Evolutionary conservation across 2,888 invertebrate species (phyloP).

Genomic region (Vesta saturnalis): DNA sequence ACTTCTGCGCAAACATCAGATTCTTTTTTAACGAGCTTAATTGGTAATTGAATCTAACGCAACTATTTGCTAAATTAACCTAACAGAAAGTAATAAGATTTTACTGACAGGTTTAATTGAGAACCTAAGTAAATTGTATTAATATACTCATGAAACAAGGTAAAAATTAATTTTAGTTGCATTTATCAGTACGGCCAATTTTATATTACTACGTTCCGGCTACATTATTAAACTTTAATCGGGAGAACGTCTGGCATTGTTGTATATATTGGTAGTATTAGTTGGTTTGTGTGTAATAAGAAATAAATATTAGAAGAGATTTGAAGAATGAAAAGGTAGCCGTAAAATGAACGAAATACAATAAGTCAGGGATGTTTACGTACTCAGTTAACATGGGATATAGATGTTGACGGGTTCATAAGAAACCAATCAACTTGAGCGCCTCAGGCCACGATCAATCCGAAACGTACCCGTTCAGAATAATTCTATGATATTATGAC

Average conservation of each 20-base stretch:
- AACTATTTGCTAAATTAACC: too few species aligned
- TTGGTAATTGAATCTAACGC: too few species aligned
- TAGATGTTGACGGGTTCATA: slow-evolving; percentile 56
- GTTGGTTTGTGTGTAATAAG: slow-evolving; percentile 23
- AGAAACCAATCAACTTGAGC: slow-evolving; percentile 67
- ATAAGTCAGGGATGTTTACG: slow-evolving; percentile 51
- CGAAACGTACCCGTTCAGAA: slow-evolving; percentile 30
- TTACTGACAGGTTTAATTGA: too few species aligned
- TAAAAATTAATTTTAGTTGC: too few species aligned
- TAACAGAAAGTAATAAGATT: too few species aligned
- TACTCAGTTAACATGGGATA: slow-evolving; percentile 52
- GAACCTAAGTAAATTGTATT: too few species aligned
- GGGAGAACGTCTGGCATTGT: background rate
- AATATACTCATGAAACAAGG: too few species aligned
- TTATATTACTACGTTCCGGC: too few species aligned
- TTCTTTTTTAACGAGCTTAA: too few species aligned
- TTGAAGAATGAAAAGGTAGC: slow-evolving; percentile 19
- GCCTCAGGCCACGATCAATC: slow-evolving; percentile 53
- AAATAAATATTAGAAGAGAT: slow-evolving; percentile 32
- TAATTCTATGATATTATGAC: slow-evolving; percentile 29
- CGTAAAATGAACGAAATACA: slow-evolving; percentile 35
- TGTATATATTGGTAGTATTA: background rate
- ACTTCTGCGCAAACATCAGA: too few species aligned
- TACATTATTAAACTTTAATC: background rate
- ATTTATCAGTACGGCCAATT: too few species aligned